Percentiles rank a stretch among this genome's conserved stretches.
Evolutionary conservation across 2,797 vertebrate genomes (phyloP).

Genomic region (Anguilla anguilla): DNA sequence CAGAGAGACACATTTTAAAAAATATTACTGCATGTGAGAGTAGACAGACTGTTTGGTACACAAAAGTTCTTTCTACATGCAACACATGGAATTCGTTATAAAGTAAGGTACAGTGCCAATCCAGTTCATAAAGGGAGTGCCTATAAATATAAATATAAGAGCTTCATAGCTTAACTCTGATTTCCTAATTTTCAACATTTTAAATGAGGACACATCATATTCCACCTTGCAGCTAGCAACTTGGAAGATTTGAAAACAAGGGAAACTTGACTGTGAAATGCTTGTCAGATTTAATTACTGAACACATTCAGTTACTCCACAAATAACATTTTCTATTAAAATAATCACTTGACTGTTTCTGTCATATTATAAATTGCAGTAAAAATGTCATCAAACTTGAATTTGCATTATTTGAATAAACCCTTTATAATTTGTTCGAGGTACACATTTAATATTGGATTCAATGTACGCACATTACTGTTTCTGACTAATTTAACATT

Average conservation of each 20-base stretch:
- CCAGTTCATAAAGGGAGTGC: not conserved
- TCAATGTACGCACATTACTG: not conserved
- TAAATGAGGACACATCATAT: not conserved
- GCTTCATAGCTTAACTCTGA: not conserved
- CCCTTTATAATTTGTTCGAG: not conserved
- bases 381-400: not conserved
- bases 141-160: not conserved
- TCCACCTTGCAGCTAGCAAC: not conserved
- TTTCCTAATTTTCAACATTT: not conserved
- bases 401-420: not conserved
- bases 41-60: not conserved
- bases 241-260: not conserved
- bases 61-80: not conserved
- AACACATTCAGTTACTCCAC: not conserved
- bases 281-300: not conserved
- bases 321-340: not conserved
- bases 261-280: not conserved
- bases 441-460: not conserved
- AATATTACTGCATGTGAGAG: not conserved
- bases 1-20: not conserved
- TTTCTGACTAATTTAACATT: not conserved
- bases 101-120: not conserved
- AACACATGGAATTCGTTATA: slow-evolving; percentile 4
- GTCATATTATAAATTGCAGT: not conserved
- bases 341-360: not conserved